Evolutionary conservation across 2,113 vertebrate genomes (phyloP).

Genomic region (Tetrao urogallus): DNA sequence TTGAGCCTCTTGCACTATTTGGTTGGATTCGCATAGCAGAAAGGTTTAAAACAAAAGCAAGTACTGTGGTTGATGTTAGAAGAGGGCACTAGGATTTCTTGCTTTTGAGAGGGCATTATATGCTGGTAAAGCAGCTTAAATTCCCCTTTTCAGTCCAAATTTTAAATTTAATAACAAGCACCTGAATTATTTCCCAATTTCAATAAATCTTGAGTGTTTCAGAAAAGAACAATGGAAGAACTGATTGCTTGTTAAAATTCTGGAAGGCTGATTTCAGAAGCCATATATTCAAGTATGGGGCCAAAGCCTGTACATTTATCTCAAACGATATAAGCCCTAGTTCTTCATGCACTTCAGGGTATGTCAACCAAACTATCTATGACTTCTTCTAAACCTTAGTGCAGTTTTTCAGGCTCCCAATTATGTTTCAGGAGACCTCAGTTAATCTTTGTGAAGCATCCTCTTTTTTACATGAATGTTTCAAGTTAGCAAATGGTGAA

Average conservation of each 20-base stretch:
- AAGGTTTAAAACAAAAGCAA: background rate
- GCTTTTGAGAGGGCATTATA: background rate
- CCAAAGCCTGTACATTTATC: background rate
- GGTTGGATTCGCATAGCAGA: background rate
- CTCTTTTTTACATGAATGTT: background rate
- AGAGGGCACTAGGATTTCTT: background rate
- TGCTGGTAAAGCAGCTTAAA: background rate
- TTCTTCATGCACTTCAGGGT: background rate
- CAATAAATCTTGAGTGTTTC: background rate
- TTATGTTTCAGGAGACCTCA: constrained; percentile 23
- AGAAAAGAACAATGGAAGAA: background rate
- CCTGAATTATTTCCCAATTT: background rate
- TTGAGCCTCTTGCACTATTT: background rate
- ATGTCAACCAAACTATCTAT: constrained; percentile 26
- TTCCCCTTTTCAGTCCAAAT: background rate
- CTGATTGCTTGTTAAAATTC: background rate
- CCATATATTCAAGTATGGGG: background rate
- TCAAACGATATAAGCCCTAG: background rate
- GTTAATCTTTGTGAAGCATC: constrained; percentile 32
- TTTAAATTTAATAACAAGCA: background rate
- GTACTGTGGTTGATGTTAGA: rapidly evolving
- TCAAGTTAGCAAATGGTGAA: background rate
- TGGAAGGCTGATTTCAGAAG: background rate
- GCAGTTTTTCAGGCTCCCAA: constrained; percentile 12
- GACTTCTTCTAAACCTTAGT: background rate